Base-by-base conservation (phyloP, 2,113 vertebrate genomes). In the Pelusios castaneus region DNA sequence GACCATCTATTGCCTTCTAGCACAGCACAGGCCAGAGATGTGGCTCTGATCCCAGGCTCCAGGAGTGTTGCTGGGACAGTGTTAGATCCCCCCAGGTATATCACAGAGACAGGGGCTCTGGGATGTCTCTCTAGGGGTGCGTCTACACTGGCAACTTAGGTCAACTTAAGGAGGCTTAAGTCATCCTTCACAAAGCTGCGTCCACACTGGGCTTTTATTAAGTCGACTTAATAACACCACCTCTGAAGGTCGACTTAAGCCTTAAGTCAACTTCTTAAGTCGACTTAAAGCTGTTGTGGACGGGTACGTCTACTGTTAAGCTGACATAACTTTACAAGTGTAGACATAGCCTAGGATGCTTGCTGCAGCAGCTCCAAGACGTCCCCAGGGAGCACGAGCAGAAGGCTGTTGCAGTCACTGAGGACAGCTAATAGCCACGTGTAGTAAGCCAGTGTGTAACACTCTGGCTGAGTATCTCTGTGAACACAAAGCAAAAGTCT, bases 401-500 rank as follows among this genome's bases (percentile, higher is more conserved):
- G 51, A 6, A 51, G 52, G 24, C 27, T 49, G 4, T 24, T 89
- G 8, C 19, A 12, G 51, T 75, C 31, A 75, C n/a, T 75, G 9
- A 76, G 24, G 11, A 19, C 16, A 13, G 41, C 34, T n/a, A 17
- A 16, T 16, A 38, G 47, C 13, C 10, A 55, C 24, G 34, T 45
- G 25, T 6, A 29, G 38, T 43, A 67, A 8, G 34, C 47, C 10
- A 29, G 25, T 3, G 34, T 22, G 49, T n/a, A 34, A 41, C 38
- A n/a, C 21, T 5, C 45, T 75, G 85, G 29, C n/a, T 43, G 47
- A 45, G 31, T n/a, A 55, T 52, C 12, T 67, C 25, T 38, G 78
- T 79, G 31, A 87, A 60, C 51, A 29, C 13, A 16, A 19, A n/a
- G 55, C n/a, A 47, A 16, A 82, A 52, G 80, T 43, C 99, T 99